These are phyloP conservation scores for Chaitophorus viminalis DNA, from an alignment of 2,888 invertebrate genomes.

Conservation along the genomic window DNA sequence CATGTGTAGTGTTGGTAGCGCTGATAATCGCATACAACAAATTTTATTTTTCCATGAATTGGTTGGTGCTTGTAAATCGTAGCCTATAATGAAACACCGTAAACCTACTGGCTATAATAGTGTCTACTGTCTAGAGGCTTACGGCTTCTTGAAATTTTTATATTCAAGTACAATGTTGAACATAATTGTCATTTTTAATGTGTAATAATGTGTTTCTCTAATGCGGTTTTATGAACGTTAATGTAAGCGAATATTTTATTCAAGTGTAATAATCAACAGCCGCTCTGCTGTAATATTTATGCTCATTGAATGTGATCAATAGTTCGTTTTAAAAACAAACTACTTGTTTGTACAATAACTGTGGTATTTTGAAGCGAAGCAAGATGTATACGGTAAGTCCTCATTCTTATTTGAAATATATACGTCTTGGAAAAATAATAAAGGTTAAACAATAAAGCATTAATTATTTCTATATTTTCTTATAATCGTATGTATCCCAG, in stretches of 20 bases:
- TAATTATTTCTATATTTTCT: no score
- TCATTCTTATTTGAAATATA: no score
- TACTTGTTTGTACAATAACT: background rate
- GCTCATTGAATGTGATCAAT: background rate
- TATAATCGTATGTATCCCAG: no score
- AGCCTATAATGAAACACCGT: background rate
- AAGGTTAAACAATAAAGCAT: no score
- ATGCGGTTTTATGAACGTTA: background rate
- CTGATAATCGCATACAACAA: background rate
- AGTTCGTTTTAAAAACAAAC: background rate
- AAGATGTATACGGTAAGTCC: conserved; percentile 43
- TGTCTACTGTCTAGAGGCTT: background rate
- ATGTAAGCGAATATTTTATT: background rate
- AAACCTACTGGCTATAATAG: background rate
- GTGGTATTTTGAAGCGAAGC: background rate
- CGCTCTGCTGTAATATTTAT: background rate
- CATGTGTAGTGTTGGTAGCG: background rate
- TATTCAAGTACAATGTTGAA: background rate
- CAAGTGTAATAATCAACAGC: background rate
- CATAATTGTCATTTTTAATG: background rate
- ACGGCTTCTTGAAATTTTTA: background rate
- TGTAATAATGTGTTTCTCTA: background rate
- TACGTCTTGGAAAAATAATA: no score
- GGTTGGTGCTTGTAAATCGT: background rate
- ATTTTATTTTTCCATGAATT: background rate